Evolutionary conservation across 1,140 invertebrate species (phyloP).

Genomic region (Drosophila biarmipes): DNA sequence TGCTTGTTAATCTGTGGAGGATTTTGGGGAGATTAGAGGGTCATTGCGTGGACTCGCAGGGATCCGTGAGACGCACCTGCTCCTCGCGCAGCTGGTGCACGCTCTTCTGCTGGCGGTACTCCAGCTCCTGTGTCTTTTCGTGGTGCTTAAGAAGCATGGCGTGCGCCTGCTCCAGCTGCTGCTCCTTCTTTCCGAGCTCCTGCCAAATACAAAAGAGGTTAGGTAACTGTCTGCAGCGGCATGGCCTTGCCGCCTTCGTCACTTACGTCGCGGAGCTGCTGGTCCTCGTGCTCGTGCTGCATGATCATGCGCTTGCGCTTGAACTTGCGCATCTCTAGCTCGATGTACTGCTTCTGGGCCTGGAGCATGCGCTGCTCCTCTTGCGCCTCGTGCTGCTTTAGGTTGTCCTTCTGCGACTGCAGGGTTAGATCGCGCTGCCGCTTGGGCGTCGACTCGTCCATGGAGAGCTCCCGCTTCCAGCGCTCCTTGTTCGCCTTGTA

Average conservation of each 20-base stretch:
- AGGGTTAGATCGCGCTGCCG: conserved; percentile 95
- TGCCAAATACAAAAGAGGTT: conserved; percentile 72
- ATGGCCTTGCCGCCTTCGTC: neutral
- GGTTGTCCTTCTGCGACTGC: conserved; percentile 95
- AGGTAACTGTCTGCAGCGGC: too few species aligned
- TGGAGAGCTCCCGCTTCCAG: conserved; percentile 96
- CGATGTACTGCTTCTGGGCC: conserved; percentile 95
- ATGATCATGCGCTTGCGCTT: conserved; percentile 94
- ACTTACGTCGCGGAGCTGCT: conserved; percentile 93
- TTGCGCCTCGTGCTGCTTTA: conserved; percentile 95
- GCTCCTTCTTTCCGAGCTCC: conserved; percentile 97
- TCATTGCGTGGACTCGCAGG: neutral
- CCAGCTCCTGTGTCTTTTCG: conserved; percentile 97
- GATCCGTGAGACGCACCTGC: conserved; percentile 86
- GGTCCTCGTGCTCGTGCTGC: conserved; percentile 95
- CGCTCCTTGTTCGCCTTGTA: conserved; percentile 99
- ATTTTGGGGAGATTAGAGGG: too few species aligned
- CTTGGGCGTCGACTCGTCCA: conserved; percentile 96
- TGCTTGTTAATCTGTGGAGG: conserved; percentile 90
- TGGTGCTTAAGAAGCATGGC: conserved; percentile 97
- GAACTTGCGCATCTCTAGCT: conserved; percentile 97
- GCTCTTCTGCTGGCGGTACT: conserved; percentile 97
- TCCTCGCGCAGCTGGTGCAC: conserved; percentile 95
- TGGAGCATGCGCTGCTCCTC: conserved; percentile 94
- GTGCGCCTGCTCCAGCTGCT: conserved; percentile 97